Base-by-base conservation (phyloP, 1,140 invertebrate genomes). In the Cylas formicarius region DNA sequence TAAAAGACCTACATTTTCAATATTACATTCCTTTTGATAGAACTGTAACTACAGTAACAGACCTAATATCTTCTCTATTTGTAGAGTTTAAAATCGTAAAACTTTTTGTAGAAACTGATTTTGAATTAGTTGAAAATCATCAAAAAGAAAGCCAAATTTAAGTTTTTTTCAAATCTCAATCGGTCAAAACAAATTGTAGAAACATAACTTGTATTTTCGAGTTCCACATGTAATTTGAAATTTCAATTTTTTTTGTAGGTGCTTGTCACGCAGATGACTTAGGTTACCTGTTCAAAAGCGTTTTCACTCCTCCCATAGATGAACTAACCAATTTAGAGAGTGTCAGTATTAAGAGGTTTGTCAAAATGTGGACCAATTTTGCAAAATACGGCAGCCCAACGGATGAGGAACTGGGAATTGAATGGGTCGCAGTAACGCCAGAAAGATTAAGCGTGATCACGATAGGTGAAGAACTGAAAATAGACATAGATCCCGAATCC, bases 231-330 rank as follows among this genome's bases (percentile, higher is more conserved):
- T n/a, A n/a, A n/a, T n/a, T n/a, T n/a, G n/a, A n/a, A n/a, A n/a
- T n/a, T n/a, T n/a, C n/a, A n/a, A n/a, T 18, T 43, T 32, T 40
- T 26, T 7, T 69, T 24, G 52, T 64, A 52, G 77, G 78, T 1
- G 73, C 71, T 0, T 70, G 67, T 55, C 78, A 81, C 52, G 72
- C 66, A 0, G 78, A 81, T 48, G 78, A 80, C 50, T 24, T 79
- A 2, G 72, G 70, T 43, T 80, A 78, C 58, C 51, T 80, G 5
- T 81, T 78, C 51, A 65, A 69, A 50, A 71, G 58, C 38, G 43
- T 71, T 13, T 64, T 65, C 7, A 52, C 57, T 14, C 67, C 36
- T n/a, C 31, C 48, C 60, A 27, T 57, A 7, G n/a, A n/a, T n/a
- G 58, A 66, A 16, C 45, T 65, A 5, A 44, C 61, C 16, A 62